phyloP scores from a whole-genome alignment of 2,888 invertebrate species.

The Elysia crispata region DNA sequence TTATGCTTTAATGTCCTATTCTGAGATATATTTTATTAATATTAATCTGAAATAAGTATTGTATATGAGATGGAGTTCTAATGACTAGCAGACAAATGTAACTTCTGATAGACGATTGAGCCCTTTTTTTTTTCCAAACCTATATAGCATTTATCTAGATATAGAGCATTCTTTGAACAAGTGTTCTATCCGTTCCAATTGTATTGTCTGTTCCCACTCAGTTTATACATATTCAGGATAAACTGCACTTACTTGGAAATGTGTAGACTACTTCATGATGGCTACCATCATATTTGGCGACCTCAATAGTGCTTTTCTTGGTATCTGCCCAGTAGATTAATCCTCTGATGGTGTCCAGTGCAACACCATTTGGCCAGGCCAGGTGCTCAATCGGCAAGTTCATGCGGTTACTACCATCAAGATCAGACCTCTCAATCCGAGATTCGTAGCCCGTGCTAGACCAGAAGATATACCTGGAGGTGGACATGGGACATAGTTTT shows the following conservation, averaged over 20 bases:
- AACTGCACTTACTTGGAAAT: slow-evolving; percentile 38
- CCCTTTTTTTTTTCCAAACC: too few relatives aligned
- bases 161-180: too few relatives aligned
- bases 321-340: slow-evolving; percentile 91
- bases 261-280: slow-evolving; percentile 59
- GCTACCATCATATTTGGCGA: slow-evolving; percentile 60
- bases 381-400: slow-evolving; percentile 60
- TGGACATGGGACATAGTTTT: background rate
- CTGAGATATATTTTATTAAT: too few relatives aligned
- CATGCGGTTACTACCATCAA: slow-evolving; percentile 63
- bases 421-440: slow-evolving; percentile 64
- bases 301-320: slow-evolving; percentile 78
- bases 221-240: background rate
- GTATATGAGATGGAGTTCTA: too few relatives aligned
- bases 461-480: slow-evolving; percentile 85
- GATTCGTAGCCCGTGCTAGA: slow-evolving; percentile 80
- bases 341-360: slow-evolving; percentile 86
- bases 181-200: too few relatives aligned
- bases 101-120: too few relatives aligned
- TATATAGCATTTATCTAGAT: too few relatives aligned
- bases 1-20: too few relatives aligned
- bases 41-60: too few relatives aligned
- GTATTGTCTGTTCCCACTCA: too few relatives aligned
- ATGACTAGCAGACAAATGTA: too few relatives aligned
- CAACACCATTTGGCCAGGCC: slow-evolving; percentile 85